These are phyloP conservation scores for Hypolimnas misippus DNA, from an alignment of 2,888 invertebrate species.

Conservation along the genomic window DNA sequence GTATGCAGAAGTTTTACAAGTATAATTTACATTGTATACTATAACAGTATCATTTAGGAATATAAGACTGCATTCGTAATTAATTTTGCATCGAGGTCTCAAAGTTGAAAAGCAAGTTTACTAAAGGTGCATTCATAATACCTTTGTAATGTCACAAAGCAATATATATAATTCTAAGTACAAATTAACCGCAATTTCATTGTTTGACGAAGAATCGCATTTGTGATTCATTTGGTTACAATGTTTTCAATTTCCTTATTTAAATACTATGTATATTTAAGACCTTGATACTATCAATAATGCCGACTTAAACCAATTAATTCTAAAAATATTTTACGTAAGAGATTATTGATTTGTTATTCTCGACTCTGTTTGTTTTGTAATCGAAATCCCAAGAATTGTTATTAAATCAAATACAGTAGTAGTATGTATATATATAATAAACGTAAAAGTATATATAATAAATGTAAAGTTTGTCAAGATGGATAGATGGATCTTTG, in stretches of 20 bases:
- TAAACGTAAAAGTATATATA: no score
- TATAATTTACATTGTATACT: no score
- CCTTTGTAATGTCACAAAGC: not conserved
- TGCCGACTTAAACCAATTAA: not conserved
- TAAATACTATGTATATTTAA: conserved; percentile 1
- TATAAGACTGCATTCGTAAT: no score
- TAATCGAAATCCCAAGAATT: no score
- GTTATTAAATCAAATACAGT: no score
- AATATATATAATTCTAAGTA: not conserved
- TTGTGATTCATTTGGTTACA: conserved; percentile 31
- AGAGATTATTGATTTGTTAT: not conserved
- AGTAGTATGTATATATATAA: no score
- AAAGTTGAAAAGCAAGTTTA: not conserved
- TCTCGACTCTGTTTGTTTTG: no score
- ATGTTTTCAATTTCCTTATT: conserved; percentile 25
- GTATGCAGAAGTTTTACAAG: no score
- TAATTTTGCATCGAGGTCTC: not conserved
- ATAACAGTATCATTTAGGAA: no score
- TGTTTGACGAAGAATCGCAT: conserved; percentile 14
- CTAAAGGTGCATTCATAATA: not conserved
- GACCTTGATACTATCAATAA: conserved; percentile 7
- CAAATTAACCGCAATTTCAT: conserved; percentile 9
- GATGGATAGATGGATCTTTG: no score
- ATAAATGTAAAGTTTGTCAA: no score
- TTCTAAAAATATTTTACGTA: not conserved